Conservation (phyloP, 2,888 invertebrate species). For the Ochropacha duplaris region DNA sequence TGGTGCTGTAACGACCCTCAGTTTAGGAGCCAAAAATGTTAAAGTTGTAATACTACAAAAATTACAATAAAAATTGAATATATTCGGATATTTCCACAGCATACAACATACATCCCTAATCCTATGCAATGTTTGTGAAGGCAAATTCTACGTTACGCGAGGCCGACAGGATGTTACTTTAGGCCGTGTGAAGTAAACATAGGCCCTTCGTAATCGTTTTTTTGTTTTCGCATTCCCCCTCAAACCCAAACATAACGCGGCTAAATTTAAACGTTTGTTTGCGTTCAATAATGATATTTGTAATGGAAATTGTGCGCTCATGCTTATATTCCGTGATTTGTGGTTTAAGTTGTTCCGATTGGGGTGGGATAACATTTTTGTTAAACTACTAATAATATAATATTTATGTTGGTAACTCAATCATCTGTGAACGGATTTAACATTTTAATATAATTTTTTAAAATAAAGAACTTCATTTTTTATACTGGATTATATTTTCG, state of each 20-base stretch:
- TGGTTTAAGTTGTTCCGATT: neutral
- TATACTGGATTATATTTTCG: no score
- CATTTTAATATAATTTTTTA: no score
- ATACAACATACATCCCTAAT: neutral
- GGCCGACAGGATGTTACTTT: conserved; percentile 39
- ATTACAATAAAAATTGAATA: neutral
- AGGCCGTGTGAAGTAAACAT: conserved; percentile 31
- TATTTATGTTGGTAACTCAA: no score
- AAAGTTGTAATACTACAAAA: neutral
- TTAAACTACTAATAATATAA: no score
- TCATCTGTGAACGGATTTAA: no score
- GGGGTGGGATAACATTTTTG: no score
- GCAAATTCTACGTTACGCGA: neutral
- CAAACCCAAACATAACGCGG: neutral
- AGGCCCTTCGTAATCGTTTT: conserved; percentile 11
- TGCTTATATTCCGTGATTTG: neutral
- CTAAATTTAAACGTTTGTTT: neutral
- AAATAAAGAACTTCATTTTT: no score
- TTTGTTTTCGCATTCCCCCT: conserved; percentile 6
- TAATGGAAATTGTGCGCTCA: neutral
- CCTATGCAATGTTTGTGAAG: neutral
- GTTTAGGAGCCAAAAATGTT: no score
- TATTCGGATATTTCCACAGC: neutral
- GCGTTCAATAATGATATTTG: neutral
- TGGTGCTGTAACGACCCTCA: no score